Base-by-base conservation (phyloP, 1,140 invertebrate genomes). In the Neoseiulus cucumeris region DNA sequence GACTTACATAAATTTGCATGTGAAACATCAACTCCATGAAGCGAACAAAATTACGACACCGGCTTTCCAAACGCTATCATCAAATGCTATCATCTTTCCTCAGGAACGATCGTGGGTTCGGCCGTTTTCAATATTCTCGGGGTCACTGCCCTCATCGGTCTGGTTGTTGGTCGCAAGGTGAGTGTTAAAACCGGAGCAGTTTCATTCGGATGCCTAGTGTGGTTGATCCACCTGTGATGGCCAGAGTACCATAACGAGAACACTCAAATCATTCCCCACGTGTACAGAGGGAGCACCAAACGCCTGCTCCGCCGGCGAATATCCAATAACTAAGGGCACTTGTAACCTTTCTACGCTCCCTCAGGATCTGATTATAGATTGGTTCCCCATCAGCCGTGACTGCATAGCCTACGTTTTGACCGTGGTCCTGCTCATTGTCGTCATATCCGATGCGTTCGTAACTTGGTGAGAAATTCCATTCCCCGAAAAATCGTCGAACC, bases 311-410 rank as follows among this genome's bases (percentile, higher is more conserved):
- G 17, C 25, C 25, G 5, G 33, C 33, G 33, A 39, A 39, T 39
- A 9, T 4, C 33, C 33, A 9, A 39, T 39, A 39, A 39, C 33
- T 39, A 6, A 39, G 33, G 45, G 12, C 12, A 12, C n/a, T 44
- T 39, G 33, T 59, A 4, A 25, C 1, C 28, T 4, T 5, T 5
- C 9, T 59, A 25, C 5, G 25, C 17, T 9, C 6, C 14, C 22
- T 7, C 74, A 92, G 89, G 85, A 87, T 17, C 82, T 92, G 59
- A 85, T 87, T 39, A 75, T 93, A 65, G 87, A 91, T 72, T 93
- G 89, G 88, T 93, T 87, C 87, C 89, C 91, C 12, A 79, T 94
- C 67, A 87, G 87, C 42, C 80, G 91, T 72, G 91, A 95, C 72
- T 91, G 87, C 71, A 75, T 90, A 9, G 87, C 88, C 25, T 95